Conservation (phyloP, 2,797 vertebrate species). For the Anniella stebbinsi region DNA sequence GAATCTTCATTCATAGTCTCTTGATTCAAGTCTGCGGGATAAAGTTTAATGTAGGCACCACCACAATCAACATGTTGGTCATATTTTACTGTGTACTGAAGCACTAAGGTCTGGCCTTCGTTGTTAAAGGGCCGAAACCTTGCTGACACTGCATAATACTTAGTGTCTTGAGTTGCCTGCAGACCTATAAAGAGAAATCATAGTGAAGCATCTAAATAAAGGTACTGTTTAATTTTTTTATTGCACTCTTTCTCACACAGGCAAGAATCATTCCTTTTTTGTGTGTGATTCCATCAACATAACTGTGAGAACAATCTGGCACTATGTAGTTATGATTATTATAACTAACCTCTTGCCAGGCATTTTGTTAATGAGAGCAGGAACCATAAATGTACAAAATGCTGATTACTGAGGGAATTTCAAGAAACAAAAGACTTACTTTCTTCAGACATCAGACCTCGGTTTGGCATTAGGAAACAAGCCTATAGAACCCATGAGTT, state of each 20-base stretch:
- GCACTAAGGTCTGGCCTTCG: constrained; percentile 81
- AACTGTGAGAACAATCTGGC: constrained; percentile 20
- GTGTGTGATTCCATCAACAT: background rate
- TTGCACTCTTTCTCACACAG: constrained; percentile 17
- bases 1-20: constrained; percentile 86
- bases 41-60: constrained; percentile 85
- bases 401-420: constrained; percentile 2
- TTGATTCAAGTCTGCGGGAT: constrained; percentile 84
- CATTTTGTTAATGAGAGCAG: constrained; percentile 14
- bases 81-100: constrained; percentile 88
- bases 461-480: no score
- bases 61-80: constrained; percentile 88
- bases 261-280: constrained; percentile 26
- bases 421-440: no score
- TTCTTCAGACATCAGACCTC: no score
- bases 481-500: no score
- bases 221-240: constrained; percentile 14
- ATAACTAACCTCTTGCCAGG: constrained; percentile 31
- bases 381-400: constrained; percentile 7
- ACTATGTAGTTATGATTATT: constrained; percentile 5
- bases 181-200: constrained; percentile 77
- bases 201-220: constrained; percentile 27
- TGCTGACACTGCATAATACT: constrained; percentile 83
- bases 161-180: constrained; percentile 84
- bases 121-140: constrained; percentile 87